Conservation (phyloP, 2,113 vertebrate species). For the Hiodon alosoides region DNA sequence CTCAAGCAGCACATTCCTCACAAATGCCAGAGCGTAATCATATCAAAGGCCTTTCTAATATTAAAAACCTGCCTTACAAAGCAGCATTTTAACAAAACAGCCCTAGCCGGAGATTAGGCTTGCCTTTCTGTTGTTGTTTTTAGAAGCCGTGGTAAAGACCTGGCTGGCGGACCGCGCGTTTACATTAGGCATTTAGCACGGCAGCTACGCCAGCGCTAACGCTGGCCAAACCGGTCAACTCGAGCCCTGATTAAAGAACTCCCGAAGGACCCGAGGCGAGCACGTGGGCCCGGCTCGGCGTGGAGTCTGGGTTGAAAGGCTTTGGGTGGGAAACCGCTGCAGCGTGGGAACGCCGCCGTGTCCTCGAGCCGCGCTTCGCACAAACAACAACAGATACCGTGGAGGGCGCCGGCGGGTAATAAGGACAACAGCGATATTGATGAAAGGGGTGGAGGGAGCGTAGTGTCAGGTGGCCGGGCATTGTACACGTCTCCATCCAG, state of each 20-base stretch:
- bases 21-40: conserved; percentile 20
- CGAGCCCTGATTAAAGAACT: not conserved
- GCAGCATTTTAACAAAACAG: not conserved
- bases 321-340: not conserved
- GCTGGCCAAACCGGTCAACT: not conserved
- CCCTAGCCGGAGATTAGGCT: not conserved
- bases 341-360: not conserved
- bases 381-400: not conserved
- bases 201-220: not conserved
- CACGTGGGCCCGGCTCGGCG: not conserved
- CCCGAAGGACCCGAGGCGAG: too few relatives aligned
- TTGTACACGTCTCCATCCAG: not conserved
- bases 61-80: not conserved
- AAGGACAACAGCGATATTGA: not conserved
- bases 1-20: conserved; percentile 9
- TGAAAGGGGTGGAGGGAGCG: not conserved
- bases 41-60: conserved; percentile 17
- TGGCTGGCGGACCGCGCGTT: not conserved
- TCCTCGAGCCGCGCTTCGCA: not conserved
- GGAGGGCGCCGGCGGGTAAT: not conserved
- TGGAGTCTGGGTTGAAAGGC: not conserved
- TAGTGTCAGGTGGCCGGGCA: not conserved
- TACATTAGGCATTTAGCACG: not conserved
- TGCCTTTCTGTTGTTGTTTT: conserved; percentile 14
- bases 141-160: not conserved